Percentiles rank a stretch among this genome's conserved stretches.
Evolutionary conservation across 2,888 invertebrate genomes (phyloP).

Genomic region (Agrenia bidenticulata): DNA sequence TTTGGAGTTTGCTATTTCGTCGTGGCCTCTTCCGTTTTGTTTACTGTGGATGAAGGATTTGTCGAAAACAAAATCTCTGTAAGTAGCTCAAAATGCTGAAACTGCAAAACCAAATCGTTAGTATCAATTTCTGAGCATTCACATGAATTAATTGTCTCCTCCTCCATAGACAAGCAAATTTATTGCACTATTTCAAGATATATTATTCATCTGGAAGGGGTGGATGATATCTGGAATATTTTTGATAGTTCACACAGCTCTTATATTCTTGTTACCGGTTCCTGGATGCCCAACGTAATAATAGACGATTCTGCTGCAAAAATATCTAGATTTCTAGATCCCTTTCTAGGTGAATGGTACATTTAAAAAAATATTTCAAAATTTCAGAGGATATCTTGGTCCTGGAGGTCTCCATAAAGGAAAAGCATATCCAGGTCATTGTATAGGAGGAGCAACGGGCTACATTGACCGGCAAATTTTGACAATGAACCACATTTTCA

Average conservation of each 20-base stretch:
- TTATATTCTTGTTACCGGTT: slow-evolving; percentile 57
- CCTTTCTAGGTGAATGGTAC: slow-evolving; percentile 21
- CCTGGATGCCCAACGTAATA: slow-evolving; percentile 58
- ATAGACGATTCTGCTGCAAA: too few relatives aligned
- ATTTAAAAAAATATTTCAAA: background rate
- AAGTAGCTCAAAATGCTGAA: background rate
- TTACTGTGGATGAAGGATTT: slow-evolving; percentile 54
- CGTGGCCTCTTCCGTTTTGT: slow-evolving; percentile 66
- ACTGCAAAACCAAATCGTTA: too few relatives aligned
- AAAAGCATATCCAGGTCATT: slow-evolving; percentile 60
- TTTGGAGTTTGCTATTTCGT: slow-evolving; percentile 80
- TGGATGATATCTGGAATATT: slow-evolving; percentile 22
- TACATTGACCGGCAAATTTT: slow-evolving; percentile 77
- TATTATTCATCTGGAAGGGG: slow-evolving; percentile 34
- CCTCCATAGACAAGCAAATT: slow-evolving; percentile 23
- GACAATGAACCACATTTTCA: slow-evolving; percentile 74
- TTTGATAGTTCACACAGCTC: slow-evolving; percentile 17
- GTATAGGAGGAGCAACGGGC: slow-evolving; percentile 86
- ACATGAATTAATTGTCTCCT: too few relatives aligned
- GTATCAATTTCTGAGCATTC: too few relatives aligned
- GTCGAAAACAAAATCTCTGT: slow-evolving; percentile 16
- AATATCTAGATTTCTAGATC: too few relatives aligned
- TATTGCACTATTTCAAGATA: slow-evolving; percentile 47
- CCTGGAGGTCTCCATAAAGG: slow-evolving; percentile 80
- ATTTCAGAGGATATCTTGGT: slow-evolving; percentile 76